Conservation (phyloP, 2,113 vertebrate genomes). For the Monarcha castaneiventris region DNA sequence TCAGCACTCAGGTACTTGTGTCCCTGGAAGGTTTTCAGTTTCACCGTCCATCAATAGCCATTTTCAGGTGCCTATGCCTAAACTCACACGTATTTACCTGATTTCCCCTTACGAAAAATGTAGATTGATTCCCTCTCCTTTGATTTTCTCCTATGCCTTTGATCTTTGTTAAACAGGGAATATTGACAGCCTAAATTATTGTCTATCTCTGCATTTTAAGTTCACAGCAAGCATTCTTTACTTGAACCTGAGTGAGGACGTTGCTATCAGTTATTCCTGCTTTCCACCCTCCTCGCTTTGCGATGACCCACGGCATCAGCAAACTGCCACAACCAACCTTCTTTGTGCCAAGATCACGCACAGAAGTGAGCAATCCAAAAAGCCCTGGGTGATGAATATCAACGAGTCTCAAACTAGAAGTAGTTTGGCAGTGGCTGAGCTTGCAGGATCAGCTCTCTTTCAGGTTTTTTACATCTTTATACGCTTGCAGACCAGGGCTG, state of each 20-base stretch:
- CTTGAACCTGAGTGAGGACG: neutral
- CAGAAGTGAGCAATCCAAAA: constrained; percentile 46
- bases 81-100: neutral
- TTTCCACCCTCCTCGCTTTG: neutral
- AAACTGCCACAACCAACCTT: neutral
- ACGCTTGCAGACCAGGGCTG: rapidly evolving
- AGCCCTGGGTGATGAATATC: constrained; percentile 46
- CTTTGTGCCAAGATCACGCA: neutral
- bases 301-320: neutral
- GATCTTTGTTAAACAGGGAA: neutral
- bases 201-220: neutral
- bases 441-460: neutral
- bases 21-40: neutral
- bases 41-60: neutral
- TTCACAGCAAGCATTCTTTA: neutral
- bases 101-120: neutral
- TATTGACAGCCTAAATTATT: rapidly evolving
- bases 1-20: neutral
- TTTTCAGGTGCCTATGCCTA: neutral
- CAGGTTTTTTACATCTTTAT: neutral
- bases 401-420: neutral
- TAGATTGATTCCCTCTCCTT: neutral
- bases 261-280: neutral
- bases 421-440: neutral
- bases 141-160: neutral